Conservation (phyloP, 1,140 invertebrate genomes). For the Catajapyx aquilonaris region DNA sequence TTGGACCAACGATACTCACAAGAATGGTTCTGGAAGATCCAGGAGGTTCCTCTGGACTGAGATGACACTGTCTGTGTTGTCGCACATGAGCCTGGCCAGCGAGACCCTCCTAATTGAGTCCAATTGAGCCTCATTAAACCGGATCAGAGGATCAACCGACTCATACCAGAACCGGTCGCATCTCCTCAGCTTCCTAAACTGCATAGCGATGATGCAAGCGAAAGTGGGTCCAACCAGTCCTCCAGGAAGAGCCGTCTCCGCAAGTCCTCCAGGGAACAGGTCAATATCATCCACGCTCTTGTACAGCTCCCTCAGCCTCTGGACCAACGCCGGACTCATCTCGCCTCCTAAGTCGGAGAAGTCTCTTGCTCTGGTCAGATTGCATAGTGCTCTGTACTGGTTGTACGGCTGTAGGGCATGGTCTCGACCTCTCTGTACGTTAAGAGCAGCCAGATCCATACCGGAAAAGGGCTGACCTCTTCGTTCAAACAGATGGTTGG, state of each 20-base stretch:
- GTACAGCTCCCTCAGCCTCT: constrained; percentile 22
- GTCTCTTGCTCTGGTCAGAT: constrained; percentile 23
- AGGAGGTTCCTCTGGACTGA: constrained; percentile 20
- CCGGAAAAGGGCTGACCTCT: constrained; percentile 31
- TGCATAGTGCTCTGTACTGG: constrained; percentile 30
- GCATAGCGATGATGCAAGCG: constrained; percentile 30
- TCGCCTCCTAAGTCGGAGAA: constrained; percentile 33
- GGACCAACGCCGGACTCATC: constrained; percentile 23
- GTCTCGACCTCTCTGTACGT: constrained; percentile 56
- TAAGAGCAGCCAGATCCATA: constrained; percentile 72
- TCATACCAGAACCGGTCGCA: constrained; percentile 82
- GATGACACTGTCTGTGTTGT: constrained; percentile 22
- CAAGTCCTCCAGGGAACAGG: constrained; percentile 29
- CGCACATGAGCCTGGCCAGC: constrained; percentile 22
- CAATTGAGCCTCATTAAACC: constrained; percentile 28
- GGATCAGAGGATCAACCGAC: constrained; percentile 25
- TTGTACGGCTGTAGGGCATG: constrained; percentile 41
- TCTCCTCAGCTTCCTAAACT: constrained; percentile 41
- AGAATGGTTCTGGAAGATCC: constrained; percentile 19
- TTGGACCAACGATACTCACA: constrained; percentile 21
- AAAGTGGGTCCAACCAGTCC: constrained; percentile 32
- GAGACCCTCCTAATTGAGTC: constrained; percentile 20
- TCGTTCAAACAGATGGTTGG: constrained; percentile 32
- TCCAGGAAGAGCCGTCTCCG: constrained; percentile 27
- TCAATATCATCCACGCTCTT: constrained; percentile 31